Conservation (phyloP, 2,797 vertebrate genomes). For the Mormyrops attenuatus region DNA sequence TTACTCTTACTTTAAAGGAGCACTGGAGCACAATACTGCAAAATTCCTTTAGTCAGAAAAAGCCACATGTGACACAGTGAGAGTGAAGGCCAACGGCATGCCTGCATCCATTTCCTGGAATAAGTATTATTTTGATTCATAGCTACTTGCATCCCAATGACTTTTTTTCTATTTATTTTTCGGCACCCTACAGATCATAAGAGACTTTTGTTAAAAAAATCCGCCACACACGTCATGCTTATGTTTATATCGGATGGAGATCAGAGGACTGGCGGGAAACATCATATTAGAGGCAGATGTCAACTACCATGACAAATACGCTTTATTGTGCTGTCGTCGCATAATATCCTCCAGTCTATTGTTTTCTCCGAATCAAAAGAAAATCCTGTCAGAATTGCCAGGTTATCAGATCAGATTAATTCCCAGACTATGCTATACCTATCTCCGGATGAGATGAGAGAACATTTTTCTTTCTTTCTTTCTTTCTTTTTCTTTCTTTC, state of each 20-base stretch:
- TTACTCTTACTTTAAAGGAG: not conserved
- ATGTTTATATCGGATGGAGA: conserved; percentile 8
- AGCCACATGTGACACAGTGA: not conserved
- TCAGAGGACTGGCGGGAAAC: not conserved
- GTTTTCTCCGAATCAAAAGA: conserved; percentile 6
- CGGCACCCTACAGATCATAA: not conserved
- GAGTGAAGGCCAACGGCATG: not conserved
- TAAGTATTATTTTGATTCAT: not conserved
- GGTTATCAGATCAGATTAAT: conserved; percentile 9
- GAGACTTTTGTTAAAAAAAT: conserved; percentile 3
- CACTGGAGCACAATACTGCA: not conserved
- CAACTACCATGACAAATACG: not conserved
- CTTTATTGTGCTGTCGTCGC: not conserved
- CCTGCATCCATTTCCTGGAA: not conserved
- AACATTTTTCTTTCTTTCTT: not conserved
- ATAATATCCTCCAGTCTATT: not conserved
- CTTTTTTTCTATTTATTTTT: not conserved
- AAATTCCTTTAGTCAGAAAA: not conserved
- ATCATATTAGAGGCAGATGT: not conserved
- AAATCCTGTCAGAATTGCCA: conserved; percentile 11
- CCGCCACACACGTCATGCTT: not conserved
- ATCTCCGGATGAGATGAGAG: not conserved
- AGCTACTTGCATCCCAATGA: not conserved
- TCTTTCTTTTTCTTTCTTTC: not conserved
- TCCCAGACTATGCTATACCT: not conserved